These are phyloP conservation scores for Ceratotherium simum DNA, from an alignment of 2,113 vertebrate genomes.

Conservation along the genomic window DNA sequence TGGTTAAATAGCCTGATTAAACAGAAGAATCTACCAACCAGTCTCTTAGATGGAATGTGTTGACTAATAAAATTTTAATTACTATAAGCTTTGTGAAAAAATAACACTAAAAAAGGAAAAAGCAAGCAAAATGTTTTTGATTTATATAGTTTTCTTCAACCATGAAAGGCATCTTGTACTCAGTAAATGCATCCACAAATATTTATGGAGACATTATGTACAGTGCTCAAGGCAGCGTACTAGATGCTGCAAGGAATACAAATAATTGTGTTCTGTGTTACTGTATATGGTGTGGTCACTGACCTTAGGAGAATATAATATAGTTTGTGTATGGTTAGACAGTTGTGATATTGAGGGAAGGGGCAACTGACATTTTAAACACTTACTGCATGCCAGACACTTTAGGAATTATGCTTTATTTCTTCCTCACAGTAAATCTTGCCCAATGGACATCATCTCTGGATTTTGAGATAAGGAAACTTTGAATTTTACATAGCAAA, in stretches of 20 bases:
- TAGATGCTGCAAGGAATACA: neutral
- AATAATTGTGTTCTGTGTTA: neutral
- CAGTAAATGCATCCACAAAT: neutral
- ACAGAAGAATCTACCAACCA: neutral
- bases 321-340: neutral
- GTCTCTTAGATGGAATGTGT: neutral
- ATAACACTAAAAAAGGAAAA: neutral
- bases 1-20: neutral
- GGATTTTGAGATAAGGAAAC: neutral
- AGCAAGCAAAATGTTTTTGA: neutral
- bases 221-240: neutral
- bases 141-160: neutral
- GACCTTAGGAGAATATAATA: neutral
- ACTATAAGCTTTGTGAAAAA: neutral
- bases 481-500: neutral
- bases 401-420: neutral
- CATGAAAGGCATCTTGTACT: neutral
- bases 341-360: neutral
- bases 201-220: neutral
- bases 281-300: neutral
- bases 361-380: neutral
- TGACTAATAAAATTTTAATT: conserved; percentile 35
- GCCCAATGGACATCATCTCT: neutral
- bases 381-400: neutral
- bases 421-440: neutral